These are phyloP conservation scores for Henicopernis longicauda DNA, from an alignment of 2,113 vertebrate species.

Conservation along the genomic window DNA sequence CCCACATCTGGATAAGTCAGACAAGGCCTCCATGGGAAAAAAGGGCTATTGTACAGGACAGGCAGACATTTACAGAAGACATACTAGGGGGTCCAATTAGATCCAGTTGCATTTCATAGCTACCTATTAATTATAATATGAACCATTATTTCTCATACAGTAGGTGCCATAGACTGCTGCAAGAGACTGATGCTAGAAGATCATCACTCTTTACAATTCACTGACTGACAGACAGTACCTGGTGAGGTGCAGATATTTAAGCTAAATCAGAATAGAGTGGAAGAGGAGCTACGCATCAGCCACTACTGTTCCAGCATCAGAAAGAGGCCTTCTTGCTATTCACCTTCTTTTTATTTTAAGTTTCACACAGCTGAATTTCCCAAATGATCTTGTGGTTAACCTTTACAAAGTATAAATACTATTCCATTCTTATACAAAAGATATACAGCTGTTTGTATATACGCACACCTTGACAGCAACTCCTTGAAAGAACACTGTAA, in stretches of 20 bases:
- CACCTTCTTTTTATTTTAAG: background rate
- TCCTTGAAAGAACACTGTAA: background rate
- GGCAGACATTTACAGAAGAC: background rate
- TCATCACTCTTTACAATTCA: background rate
- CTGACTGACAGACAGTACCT: background rate
- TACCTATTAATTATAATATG: background rate
- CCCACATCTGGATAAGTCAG: background rate
- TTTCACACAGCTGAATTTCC: background rate
- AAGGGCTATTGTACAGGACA: background rate
- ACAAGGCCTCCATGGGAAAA: background rate
- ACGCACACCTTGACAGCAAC: background rate
- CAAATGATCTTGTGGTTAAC: background rate
- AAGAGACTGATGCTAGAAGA: background rate
- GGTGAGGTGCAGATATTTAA: background rate
- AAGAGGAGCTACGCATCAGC: background rate
- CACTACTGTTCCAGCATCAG: background rate
- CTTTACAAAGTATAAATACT: background rate
- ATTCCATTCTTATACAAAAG: background rate
- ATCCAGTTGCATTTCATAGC: background rate
- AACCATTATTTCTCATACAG: background rate
- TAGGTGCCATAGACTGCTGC: background rate
- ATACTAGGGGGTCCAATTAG: background rate
- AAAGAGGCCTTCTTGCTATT: background rate
- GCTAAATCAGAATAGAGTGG: background rate
- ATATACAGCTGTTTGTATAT: background rate